phyloP scores from a whole-genome alignment of 2,888 invertebrate species.

The Drosophila hamatofila region DNA sequence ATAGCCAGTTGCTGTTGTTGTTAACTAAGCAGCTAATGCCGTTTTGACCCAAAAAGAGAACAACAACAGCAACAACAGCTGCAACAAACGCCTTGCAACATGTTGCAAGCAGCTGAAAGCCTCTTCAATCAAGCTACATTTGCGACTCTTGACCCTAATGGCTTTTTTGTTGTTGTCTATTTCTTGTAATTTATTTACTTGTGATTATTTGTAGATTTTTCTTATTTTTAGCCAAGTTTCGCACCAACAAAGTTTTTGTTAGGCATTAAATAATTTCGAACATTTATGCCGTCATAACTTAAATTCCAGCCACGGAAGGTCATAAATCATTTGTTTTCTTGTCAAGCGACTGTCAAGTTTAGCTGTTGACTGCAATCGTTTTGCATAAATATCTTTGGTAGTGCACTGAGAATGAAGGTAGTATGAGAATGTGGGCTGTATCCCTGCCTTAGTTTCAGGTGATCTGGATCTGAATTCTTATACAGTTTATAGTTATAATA shows the following conservation, averaged over 20 bases:
- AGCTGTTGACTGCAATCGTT: conserved; percentile 25
- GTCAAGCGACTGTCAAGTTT: conserved; percentile 29
- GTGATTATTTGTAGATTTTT: conserved; percentile 19
- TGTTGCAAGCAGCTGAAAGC: conserved; percentile 34
- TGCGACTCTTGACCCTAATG: conserved; percentile 57
- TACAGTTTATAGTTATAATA: neutral
- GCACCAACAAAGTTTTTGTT: neutral
- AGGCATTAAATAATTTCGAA: conserved; percentile 30
- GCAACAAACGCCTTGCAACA: conserved; percentile 44
- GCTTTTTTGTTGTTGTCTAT: conserved; percentile 2
- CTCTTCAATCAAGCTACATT: conserved; percentile 53
- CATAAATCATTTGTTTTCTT: conserved; percentile 46
- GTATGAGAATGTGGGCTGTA: conserved; percentile 15
- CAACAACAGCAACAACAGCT: conserved; percentile 19
- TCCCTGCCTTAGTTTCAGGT: neutral
- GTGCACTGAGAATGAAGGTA: neutral
- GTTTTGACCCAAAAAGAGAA: conserved; percentile 35
- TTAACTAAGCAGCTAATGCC: neutral
- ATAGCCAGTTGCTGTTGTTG: conserved; percentile 28
- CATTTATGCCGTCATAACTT: conserved; percentile 60
- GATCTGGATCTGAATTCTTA: neutral
- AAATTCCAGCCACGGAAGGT: conserved; percentile 34
- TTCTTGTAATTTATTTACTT: conserved; percentile 21
- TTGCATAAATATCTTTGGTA: conserved; percentile 15
- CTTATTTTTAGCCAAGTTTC: conserved; percentile 21